Evolutionary conservation across 2,797 vertebrate species (phyloP).

Genomic region (Uromys caudimaculatus): DNA sequence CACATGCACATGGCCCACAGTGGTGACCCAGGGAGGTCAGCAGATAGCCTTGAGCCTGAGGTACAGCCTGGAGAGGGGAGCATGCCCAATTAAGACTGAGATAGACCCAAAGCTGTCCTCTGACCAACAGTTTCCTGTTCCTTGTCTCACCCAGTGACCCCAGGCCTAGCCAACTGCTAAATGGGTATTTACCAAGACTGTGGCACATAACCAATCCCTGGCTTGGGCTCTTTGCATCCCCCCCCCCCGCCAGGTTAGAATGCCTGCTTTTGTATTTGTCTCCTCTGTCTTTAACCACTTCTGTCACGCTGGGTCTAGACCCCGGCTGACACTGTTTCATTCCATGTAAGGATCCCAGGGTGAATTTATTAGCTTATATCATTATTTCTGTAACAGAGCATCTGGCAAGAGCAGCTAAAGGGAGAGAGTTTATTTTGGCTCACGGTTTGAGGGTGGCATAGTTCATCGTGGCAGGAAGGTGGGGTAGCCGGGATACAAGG

Average conservation of each 20-base stretch:
- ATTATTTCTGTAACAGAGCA: not conserved
- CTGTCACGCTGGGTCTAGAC: fast-evolving
- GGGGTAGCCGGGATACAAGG: not conserved
- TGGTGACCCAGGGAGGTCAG: fast-evolving
- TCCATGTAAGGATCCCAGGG: not conserved
- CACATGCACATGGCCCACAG: fast-evolving
- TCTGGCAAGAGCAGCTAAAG: not conserved
- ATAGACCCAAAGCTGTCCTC: not conserved
- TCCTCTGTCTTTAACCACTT: not conserved
- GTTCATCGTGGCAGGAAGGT: not conserved
- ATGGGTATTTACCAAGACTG: fast-evolving
- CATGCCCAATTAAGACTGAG: too few species aligned
- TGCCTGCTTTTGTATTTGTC: not conserved
- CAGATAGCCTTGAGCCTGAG: not conserved
- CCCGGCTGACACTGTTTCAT: fast-evolving
- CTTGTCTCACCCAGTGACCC: not conserved
- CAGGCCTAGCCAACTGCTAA: not conserved
- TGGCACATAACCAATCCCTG: not conserved
- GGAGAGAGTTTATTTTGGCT: not conserved
- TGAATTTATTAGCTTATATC: not conserved
- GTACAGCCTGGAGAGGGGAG: fast-evolving
- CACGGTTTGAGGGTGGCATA: not conserved
- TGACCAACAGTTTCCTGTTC: not conserved
- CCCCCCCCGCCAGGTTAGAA: not conserved
- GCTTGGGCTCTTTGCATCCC: too few species aligned